Evolutionary conservation across 1,140 invertebrate species (phyloP).

Genomic region (Pogonognathellus flavescens): DNA sequence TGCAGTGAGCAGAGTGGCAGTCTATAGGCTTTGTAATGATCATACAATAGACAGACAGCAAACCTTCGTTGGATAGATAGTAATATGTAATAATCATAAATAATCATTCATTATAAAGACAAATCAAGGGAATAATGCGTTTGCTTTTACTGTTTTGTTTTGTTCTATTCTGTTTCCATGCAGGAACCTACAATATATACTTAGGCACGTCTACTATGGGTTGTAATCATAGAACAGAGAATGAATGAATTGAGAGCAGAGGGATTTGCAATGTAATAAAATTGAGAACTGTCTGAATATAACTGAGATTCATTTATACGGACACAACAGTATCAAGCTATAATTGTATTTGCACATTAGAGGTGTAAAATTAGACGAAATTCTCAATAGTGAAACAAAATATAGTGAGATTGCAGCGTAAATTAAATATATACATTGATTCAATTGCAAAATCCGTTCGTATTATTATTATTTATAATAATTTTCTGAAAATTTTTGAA

Average conservation of each 20-base stretch:
- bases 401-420: neutral
- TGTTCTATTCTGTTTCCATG: conserved; percentile 18
- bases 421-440: no score
- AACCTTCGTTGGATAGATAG: conserved; percentile 17
- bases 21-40: conserved; percentile 12
- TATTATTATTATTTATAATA: no score
- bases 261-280: conserved; percentile 22
- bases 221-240: conserved; percentile 2
- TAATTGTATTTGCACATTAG: no score
- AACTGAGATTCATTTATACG: conserved; percentile 17
- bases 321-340: no score
- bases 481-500: no score
- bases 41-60: conserved; percentile 30
- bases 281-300: conserved; percentile 21
- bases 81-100: conserved; percentile 40
- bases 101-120: conserved; percentile 40
- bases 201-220: conserved; percentile 15
- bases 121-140: conserved; percentile 45
- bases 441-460: no score
- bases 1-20: neutral
- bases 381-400: neutral
- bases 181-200: neutral
- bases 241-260: conserved; percentile 46
- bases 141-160: conserved; percentile 18
- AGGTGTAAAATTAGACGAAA: no score